Percentiles rank a stretch among this genome's conserved stretches.
Conservation (phyloP, 2,888 invertebrate genomes). For the Oscheius sp. region DNA sequence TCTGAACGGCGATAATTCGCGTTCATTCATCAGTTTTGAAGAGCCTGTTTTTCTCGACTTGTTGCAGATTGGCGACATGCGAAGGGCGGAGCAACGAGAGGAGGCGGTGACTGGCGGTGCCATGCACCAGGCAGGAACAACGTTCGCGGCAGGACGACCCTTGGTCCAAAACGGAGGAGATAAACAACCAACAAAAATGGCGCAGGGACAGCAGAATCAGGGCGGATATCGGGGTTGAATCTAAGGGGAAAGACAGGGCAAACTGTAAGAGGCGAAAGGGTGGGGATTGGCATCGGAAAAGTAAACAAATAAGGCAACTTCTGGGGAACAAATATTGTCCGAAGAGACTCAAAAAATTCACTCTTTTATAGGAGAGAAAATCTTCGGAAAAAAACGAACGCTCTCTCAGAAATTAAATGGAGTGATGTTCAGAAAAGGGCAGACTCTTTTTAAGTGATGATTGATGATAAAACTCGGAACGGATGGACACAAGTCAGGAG, state of each 20-base stretch:
- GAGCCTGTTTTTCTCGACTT: not conserved
- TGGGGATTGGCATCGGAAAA: too few relatives aligned
- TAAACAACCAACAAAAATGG: conserved; percentile 32
- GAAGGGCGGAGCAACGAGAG: conserved; percentile 1
- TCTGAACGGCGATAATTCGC: not conserved
- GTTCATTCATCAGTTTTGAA: not conserved
- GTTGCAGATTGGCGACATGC: not conserved
- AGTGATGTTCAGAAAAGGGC: too few relatives aligned
- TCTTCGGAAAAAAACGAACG: too few relatives aligned
- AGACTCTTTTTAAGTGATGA: too few relatives aligned
- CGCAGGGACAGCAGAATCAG: conserved; percentile 5
- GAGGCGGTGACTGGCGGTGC: conserved; percentile 30
- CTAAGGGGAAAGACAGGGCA: not conserved
- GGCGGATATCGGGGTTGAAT: not conserved
- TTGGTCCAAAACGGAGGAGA: conserved; percentile 1
- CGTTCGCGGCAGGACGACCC: conserved; percentile 14
- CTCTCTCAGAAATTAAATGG: too few relatives aligned
- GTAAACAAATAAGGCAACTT: too few relatives aligned
- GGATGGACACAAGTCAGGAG: too few relatives aligned
- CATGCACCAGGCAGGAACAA: conserved; percentile 7
- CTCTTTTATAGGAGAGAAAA: too few relatives aligned
- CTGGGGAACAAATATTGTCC: too few relatives aligned
- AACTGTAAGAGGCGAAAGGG: not conserved
- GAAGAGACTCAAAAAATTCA: too few relatives aligned
- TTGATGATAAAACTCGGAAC: too few relatives aligned